phyloP scores from a whole-genome alignment of 92 coral and sea anemone species.

The Palythoa grandiflora region DNA sequence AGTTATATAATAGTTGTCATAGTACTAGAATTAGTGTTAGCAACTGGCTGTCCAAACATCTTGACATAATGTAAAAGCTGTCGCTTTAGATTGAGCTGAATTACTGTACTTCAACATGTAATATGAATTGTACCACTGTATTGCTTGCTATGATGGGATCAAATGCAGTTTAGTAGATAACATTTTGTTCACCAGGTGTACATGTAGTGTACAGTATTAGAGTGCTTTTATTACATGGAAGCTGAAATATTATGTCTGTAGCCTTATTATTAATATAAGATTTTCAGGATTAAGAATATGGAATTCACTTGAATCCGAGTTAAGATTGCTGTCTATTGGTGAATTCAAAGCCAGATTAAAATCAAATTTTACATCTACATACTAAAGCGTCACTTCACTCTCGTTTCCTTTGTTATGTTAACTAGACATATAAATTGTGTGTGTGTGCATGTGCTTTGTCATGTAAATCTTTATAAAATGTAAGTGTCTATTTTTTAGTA shows the following conservation, averaged over 20 bases:
- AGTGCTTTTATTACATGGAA: neutral
- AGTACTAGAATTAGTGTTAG: slow-evolving; percentile 7
- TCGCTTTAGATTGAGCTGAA: slow-evolving; percentile 26
- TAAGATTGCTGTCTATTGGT: slow-evolving; percentile 3
- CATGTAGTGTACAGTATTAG: neutral
- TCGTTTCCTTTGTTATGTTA: neutral
- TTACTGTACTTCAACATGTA: slow-evolving; percentile 36
- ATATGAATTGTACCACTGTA: slow-evolving; percentile 22
- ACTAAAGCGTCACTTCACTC: neutral
- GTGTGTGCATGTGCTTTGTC: slow-evolving; percentile 1
- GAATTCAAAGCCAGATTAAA: slow-evolving; percentile 29
- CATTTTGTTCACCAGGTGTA: slow-evolving; percentile 6
- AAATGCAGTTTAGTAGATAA: neutral
- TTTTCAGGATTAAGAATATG: neutral
- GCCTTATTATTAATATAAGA: slow-evolving; percentile 11
- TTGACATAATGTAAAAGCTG: slow-evolving; percentile 25
- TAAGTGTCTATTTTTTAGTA: neutral
- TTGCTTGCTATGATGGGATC: slow-evolving; percentile 11
- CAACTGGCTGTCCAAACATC: slow-evolving; percentile 14
- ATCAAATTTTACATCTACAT: neutral
- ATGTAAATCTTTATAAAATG: neutral
- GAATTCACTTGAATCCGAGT: slow-evolving; percentile 21
- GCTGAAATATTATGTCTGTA: slow-evolving; percentile 6
- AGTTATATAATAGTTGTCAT: slow-evolving; percentile 2
- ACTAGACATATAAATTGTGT: neutral